Evolutionary conservation across 2,797 vertebrate genomes (phyloP), one percentile per base, ranked within the genome.

Genomic region (Notolepis coatsorum): DNA sequence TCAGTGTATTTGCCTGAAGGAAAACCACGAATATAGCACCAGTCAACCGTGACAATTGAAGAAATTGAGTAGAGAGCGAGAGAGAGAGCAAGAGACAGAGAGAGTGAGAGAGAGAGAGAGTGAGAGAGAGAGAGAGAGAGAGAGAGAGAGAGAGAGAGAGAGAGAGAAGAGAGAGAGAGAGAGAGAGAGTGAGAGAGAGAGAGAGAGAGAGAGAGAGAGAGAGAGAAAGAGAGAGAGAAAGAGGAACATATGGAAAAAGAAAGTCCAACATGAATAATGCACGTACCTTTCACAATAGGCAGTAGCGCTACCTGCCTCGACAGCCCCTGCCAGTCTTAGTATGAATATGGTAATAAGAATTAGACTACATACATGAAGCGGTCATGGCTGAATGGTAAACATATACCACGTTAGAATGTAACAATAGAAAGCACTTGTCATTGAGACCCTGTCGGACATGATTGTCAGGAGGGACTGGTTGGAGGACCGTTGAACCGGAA

Each of bases 31-130:
- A 85, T 77, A 50, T 47, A 66, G 68, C 66, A 54, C 24, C 79
- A 83, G 73, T 75, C 75, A 61, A 77, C 84, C 84, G 88, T 89
- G 88, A 90, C 81, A 84, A 77, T 63, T 70, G 78, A 60, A 84
- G 77, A 81, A 80, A 88, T 72, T 69, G 76, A 81, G 55, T n/a
- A n/a, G n/a, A n/a, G n/a, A n/a, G n/a, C n/a, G n/a, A n/a, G n/a
- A n/a, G n/a, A n/a, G n/a, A n/a, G n/a, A n/a, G n/a, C n/a, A n/a
- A 76, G 51, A 68, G 68, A 71, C 5, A 12, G 5, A 38, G 31
- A 21, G 51, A 12, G 51, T n/a, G 5, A 15, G 30, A 45, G 39
- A 23, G 25, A 28, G n/a, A 47, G 13, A 18, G 1, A 24, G 10
- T 6, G 20, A 20, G 13, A 33, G 51, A 50, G 64, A 48, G 17